phyloP scores from a whole-genome alignment of 1,140 invertebrate species.

The Conus ventricosus region DNA sequence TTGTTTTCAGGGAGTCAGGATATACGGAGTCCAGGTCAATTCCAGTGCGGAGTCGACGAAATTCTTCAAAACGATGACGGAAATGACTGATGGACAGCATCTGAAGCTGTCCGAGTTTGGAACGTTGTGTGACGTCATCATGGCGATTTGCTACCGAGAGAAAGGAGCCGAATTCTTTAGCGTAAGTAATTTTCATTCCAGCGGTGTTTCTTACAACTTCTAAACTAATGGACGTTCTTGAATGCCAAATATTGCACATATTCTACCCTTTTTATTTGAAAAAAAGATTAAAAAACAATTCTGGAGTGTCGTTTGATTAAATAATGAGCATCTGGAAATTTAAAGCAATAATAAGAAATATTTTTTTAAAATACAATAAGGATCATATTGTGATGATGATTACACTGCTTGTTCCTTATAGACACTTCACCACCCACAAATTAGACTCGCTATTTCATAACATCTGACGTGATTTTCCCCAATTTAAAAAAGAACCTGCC shows the following conservation, averaged over 20 bases:
- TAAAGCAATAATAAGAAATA: not conserved
- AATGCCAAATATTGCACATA: not conserved
- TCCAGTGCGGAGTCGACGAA: not conserved
- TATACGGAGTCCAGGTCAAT: constrained; percentile 55
- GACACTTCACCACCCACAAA: not conserved
- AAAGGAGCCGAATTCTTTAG: not conserved
- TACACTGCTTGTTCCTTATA: not conserved
- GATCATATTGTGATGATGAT: not conserved
- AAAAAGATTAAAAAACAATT: not conserved
- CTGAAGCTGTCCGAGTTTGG: constrained; percentile 48
- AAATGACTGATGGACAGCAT: constrained; percentile 43
- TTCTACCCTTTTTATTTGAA: not conserved
- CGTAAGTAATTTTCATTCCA: not conserved
- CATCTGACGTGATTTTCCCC: too few species aligned
- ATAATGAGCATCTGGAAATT: not conserved
- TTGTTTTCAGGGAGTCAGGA: constrained; percentile 46
- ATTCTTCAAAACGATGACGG: constrained; percentile 48
- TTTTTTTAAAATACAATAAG: not conserved
- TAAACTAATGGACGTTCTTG: not conserved
- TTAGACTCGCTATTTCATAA: too few species aligned
- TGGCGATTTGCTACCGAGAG: constrained; percentile 61
- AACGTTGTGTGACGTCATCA: constrained; percentile 58
- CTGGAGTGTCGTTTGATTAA: too few species aligned
- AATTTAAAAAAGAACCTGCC: not conserved
- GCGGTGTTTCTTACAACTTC: not conserved